Conservation (phyloP, 35 echinoderm and acorn worm species). For the Lytechinus pictus region DNA sequence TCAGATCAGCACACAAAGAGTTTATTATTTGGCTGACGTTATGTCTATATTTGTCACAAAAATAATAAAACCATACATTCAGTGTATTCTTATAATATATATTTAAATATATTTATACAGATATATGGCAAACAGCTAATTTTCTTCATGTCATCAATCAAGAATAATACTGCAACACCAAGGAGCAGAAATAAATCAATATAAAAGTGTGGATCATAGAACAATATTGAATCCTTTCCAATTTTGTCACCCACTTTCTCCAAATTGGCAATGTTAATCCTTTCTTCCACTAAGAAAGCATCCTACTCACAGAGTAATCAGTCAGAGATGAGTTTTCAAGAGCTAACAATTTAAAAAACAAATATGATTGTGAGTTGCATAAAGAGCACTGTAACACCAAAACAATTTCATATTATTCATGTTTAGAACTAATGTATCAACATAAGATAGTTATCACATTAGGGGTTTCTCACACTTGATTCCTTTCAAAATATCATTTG, state of each 20-base stretch:
- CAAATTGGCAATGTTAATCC: neutral
- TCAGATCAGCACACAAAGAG: neutral
- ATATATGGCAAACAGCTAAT: slow-evolving; percentile 50
- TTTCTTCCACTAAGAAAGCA: slow-evolving; percentile 13
- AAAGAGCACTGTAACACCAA: neutral
- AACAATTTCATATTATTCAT: neutral
- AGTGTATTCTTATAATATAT: slow-evolving; percentile 56
- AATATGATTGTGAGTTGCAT: slow-evolving; percentile 5
- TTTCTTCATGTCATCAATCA: slow-evolving; percentile 45
- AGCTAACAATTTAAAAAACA: neutral
- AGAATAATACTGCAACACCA: slow-evolving; percentile 50
- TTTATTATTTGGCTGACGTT: slow-evolving; percentile 37
- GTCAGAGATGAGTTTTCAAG: neutral
- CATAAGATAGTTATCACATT: neutral
- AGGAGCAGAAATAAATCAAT: slow-evolving; percentile 14
- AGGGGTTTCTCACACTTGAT: neutral
- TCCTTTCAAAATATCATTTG: neutral
- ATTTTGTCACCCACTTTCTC: slow-evolving; percentile 1
- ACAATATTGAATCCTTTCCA: neutral
- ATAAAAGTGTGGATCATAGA: slow-evolving; percentile 28
- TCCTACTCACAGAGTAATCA: slow-evolving; percentile 10
- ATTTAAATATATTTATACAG: slow-evolving; percentile 48
- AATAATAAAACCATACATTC: slow-evolving; percentile 59
- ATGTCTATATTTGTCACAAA: slow-evolving; percentile 55
- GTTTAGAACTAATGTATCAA: neutral